Conservation (phyloP, 1,140 invertebrate species). For the Centruroides vittatus region DNA sequence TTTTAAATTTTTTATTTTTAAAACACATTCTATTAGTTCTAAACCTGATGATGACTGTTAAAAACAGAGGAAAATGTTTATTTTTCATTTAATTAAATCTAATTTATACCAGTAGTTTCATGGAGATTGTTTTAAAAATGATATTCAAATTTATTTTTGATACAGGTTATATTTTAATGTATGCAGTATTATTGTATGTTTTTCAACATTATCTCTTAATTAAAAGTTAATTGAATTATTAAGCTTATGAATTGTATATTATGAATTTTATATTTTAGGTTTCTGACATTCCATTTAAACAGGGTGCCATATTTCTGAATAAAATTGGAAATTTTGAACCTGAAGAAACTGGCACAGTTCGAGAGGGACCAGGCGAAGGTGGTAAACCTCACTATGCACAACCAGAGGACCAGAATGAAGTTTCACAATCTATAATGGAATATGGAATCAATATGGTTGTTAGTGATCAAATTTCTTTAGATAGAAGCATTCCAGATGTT, state of each 20-base stretch:
- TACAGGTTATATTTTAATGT: too few species aligned
- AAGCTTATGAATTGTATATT: not conserved
- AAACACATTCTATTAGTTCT: too few species aligned
- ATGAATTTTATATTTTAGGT: not conserved
- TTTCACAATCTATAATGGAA: constrained; percentile 57
- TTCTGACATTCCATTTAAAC: not conserved
- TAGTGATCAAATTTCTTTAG: constrained; percentile 80
- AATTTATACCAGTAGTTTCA: too few species aligned
- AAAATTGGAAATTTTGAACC: constrained; percentile 39
- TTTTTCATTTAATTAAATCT: too few species aligned
- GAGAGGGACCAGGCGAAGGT: constrained; percentile 63
- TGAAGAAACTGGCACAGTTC: constrained; percentile 32
- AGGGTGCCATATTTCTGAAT: constrained; percentile 23
- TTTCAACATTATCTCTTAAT: not conserved
- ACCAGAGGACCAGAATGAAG: constrained; percentile 58
- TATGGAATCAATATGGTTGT: constrained; percentile 96
- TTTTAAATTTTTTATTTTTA: too few species aligned
- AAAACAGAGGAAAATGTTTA: too few species aligned
- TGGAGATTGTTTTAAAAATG: too few species aligned
- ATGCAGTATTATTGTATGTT: too few species aligned
- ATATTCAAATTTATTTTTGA: too few species aligned
- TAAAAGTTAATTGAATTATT: not conserved
- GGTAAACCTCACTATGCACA: constrained; percentile 53
- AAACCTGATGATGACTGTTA: too few species aligned
- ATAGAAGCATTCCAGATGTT: constrained; percentile 72